These are phyloP conservation scores for Montipora cactus DNA, from an alignment of 64 coral and sea anemone genomes.

Conservation along the genomic window DNA sequence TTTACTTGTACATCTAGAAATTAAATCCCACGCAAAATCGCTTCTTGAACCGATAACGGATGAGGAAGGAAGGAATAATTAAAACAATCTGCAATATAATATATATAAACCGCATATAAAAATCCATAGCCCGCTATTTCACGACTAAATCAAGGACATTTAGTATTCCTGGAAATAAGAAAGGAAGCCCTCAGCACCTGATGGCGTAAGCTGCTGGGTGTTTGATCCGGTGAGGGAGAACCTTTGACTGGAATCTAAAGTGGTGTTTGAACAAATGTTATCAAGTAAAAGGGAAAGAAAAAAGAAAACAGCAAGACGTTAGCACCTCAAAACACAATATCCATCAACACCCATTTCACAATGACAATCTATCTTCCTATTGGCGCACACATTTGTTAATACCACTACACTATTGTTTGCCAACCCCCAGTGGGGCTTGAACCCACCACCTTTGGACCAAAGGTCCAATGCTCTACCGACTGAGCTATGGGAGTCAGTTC, in stretches of 20 bases:
- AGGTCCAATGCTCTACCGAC: slow-evolving; percentile 19
- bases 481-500: slow-evolving; percentile 24
- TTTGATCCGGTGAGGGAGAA: slow-evolving; percentile 12
- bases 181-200: slow-evolving; percentile 44
- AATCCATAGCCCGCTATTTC: not conserved
- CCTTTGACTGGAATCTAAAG: slow-evolving; percentile 40
- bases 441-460: slow-evolving; percentile 24
- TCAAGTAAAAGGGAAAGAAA: slow-evolving; percentile 24
- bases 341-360: too few relatives aligned
- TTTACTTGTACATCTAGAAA: too few relatives aligned
- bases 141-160: not conserved
- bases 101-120: not conserved
- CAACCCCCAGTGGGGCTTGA: slow-evolving; percentile 42
- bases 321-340: slow-evolving; percentile 2
- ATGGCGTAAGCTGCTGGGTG: not conserved
- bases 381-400: too few relatives aligned
- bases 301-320: slow-evolving; percentile 13
- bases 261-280: slow-evolving; percentile 53
- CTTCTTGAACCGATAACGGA: too few relatives aligned
- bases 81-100: too few relatives aligned
- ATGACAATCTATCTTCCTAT: too few relatives aligned
- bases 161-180: not conserved
- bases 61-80: too few relatives aligned
- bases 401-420: not conserved
- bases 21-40: too few relatives aligned